A percentile compares a stretch with the other conserved stretches of the same genome.
Conservation (phyloP, 2,113 vertebrate species). For the Mormyrus iriodes region DNA sequence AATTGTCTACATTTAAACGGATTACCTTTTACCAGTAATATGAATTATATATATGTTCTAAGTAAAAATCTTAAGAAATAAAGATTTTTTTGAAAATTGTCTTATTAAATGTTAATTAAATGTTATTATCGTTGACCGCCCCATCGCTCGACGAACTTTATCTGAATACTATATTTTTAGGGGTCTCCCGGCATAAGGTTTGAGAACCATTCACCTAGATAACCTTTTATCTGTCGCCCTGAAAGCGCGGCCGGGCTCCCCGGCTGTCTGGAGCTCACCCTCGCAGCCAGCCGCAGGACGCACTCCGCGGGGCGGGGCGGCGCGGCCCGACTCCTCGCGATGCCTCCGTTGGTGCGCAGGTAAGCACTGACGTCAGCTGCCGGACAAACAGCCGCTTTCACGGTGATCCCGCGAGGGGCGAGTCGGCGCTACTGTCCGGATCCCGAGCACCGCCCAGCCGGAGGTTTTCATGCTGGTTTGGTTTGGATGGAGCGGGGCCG, state of each 20-base stretch:
- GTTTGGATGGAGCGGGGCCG: neutral
- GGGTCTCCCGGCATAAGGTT: neutral
- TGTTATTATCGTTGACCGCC: neutral
- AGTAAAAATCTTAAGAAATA: neutral
- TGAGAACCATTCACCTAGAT: neutral
- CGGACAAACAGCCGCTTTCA: neutral
- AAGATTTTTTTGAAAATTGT: neutral
- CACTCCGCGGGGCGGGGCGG: neutral
- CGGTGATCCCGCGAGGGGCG: neutral
- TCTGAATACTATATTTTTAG: neutral
- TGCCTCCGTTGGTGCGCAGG: neutral
- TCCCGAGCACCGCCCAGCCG: neutral
- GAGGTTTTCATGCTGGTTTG: neutral
- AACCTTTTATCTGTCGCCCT: neutral
- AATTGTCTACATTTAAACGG: neutral
- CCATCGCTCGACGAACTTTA: neutral
- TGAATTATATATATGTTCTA: neutral
- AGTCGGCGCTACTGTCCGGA: neutral
- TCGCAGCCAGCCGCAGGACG: neutral
- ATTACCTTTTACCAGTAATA: neutral
- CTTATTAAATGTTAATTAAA: neutral
- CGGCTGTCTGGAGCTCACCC: neutral
- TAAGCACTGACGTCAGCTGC: conserved; percentile 15
- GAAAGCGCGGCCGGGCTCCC: neutral
- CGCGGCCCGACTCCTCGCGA: neutral